Evolutionary conservation across 2,888 invertebrate genomes (phyloP).

Genomic region (Drosophila phalerata): DNA sequence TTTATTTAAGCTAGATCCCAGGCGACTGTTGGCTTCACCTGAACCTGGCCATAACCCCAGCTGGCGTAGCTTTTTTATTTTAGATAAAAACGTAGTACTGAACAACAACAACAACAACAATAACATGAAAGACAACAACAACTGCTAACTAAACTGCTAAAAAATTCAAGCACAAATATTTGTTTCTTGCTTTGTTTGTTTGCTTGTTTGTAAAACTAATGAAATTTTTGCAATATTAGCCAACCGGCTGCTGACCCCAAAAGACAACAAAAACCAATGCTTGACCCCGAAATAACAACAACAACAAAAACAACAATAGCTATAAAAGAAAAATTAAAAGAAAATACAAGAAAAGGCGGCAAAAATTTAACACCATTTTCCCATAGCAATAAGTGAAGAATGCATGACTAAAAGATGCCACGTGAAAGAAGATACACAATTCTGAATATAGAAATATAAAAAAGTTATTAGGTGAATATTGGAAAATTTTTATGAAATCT

Average conservation of each 20-base stretch:
- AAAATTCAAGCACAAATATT: conserved; percentile 79
- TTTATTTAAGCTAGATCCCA: conserved; percentile 71
- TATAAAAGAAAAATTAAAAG: conserved; percentile 59
- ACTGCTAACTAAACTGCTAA: conserved; percentile 72
- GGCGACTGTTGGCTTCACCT: conserved; percentile 65
- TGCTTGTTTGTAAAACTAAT: conserved; percentile 79
- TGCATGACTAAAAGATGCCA: neutral
- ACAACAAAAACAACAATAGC: conserved; percentile 33
- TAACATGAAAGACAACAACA: conserved; percentile 40
- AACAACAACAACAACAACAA: conserved; percentile 32
- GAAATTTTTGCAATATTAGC: conserved; percentile 80
- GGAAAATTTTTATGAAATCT: neutral
- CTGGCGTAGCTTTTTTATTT: conserved; percentile 58
- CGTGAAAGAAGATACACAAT: conserved; percentile 1
- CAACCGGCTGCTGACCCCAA: conserved; percentile 68
- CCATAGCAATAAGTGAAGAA: conserved; percentile 5
- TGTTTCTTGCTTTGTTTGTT: conserved; percentile 78
- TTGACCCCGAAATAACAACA: conserved; percentile 53
- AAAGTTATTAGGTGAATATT: neutral
- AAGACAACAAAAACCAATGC: conserved; percentile 48
- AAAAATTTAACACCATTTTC: conserved; percentile 68
- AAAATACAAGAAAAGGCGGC: conserved; percentile 51
- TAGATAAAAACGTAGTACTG: conserved; percentile 56
- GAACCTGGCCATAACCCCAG: conserved; percentile 71
- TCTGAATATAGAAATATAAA: neutral